Evolutionary conservation across 1,140 invertebrate species (phyloP), one percentile per base, ranked within the genome.

Genomic region (Temnothorax nylanderi): DNA sequence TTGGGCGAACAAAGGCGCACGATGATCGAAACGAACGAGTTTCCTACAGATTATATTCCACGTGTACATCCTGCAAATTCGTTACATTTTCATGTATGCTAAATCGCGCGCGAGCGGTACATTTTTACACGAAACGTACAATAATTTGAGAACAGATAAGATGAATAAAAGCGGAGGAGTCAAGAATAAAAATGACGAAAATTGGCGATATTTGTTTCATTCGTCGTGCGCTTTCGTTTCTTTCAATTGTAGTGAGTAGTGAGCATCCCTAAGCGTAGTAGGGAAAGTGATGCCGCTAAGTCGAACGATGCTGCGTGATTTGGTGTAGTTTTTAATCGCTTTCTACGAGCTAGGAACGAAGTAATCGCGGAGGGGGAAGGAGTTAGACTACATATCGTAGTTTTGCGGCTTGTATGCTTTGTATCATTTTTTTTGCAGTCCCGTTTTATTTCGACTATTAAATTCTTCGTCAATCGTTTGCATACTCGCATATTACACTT

Each of bases 271-370:
- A 85, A 85, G 41, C 58, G 62, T 78, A 85, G 74, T 64, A 85
- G 82, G 82, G 82, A 65, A 85, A 78, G 82, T 85, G 82, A 85
- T 78, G 71, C 71, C 74, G 62, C 62, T 85, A 78, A 78, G 60
- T 67, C 82, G 82, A 85, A 85, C 82, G 74, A 85, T 65, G 74
- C 82, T 78, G 74, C 82, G 82, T 76, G 71, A 78, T 77, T 85
- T 67, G 74, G 56, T 54, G n/a, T 85, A 85, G 62, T 85, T 85
- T 78, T 26, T 41, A 75, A 78, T 85, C 26, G 21, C 47, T 77
- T 78, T 85, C 58, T 51, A 85, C 49, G 58, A 49, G 16, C 34
- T 47, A 21, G 49, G 32, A 41, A 44, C 32, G n/a, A 78, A 32
- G 5, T 21, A 78, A 85, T 41, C 1, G 44, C 69, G 16, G 8